phyloP scores from a whole-genome alignment of 2,888 invertebrate species.

The Daptonema setosum region DNA sequence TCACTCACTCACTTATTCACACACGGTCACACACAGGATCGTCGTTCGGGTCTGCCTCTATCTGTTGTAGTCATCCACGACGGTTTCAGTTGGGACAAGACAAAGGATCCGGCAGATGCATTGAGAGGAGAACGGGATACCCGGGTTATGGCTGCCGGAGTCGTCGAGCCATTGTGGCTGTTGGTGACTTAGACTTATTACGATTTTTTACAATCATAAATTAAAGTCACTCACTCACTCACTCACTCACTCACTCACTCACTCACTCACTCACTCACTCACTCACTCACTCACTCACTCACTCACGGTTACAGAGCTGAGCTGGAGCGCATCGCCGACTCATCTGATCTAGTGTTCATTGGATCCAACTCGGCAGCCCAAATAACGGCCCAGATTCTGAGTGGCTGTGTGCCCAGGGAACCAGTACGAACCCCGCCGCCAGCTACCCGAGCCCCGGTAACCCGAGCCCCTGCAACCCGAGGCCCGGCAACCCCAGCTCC shows the following conservation, averaged over 20 bases:
- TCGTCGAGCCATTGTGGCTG: neutral
- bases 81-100: neutral
- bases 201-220: no score
- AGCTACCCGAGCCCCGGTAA: neutral
- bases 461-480: no score
- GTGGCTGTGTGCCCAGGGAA: neutral
- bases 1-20: no score
- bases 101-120: neutral
- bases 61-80: neutral
- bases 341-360: neutral
- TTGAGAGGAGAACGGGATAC: neutral
- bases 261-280: no score
- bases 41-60: neutral
- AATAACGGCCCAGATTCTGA: neutral
- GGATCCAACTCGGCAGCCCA: neutral
- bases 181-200: no score
- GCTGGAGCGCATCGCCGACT: neutral
- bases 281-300: no score
- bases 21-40: no score
- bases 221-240: no score
- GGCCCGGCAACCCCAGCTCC: no score
- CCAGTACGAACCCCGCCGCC: neutral
- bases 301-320: neutral
- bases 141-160: neutral
- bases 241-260: no score